Evolutionary conservation across 2,888 invertebrate genomes (phyloP).

Genomic region (Dynastes maya): DNA sequence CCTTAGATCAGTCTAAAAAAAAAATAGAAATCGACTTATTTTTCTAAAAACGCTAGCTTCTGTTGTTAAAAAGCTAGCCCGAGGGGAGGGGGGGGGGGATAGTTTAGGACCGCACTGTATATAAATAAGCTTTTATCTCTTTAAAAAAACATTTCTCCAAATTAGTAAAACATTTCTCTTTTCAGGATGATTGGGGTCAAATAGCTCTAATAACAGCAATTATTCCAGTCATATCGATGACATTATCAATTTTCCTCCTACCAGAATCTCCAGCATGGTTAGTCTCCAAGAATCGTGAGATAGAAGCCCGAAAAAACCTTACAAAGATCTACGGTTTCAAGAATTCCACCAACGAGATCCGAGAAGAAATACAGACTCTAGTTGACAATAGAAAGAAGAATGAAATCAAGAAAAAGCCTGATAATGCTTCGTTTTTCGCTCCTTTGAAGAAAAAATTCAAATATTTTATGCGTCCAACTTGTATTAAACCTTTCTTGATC

Average conservation of each 20-base stretch:
- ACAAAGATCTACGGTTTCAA: slow-evolving; percentile 68
- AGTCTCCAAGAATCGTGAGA: slow-evolving; percentile 69
- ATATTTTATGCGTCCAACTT: slow-evolving; percentile 66
- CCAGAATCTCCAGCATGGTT: slow-evolving; percentile 76
- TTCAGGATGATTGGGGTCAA: slow-evolving; percentile 70
- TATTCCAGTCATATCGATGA: slow-evolving; percentile 69
- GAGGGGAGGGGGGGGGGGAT: too few species aligned
- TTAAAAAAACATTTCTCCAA: too few species aligned
- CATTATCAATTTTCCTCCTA: slow-evolving; percentile 68
- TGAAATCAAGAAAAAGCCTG: slow-evolving; percentile 35
- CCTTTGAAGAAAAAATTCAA: slow-evolving; percentile 61
- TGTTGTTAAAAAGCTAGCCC: too few species aligned
- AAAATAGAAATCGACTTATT: too few species aligned
- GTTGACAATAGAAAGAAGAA: slow-evolving; percentile 58
- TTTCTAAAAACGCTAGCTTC: too few species aligned
- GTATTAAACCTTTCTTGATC: slow-evolving; percentile 71
- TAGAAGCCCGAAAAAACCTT: slow-evolving; percentile 70
- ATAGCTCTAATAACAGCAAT: slow-evolving; percentile 69
- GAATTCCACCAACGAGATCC: slow-evolving; percentile 58
- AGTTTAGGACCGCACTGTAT: too few species aligned
- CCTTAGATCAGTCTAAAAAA: too few species aligned
- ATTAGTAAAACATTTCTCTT: neutral
- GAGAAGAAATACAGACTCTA: slow-evolving; percentile 63
- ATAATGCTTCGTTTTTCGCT: slow-evolving; percentile 37
- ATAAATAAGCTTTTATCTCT: too few species aligned